A percentile compares a stretch with the other conserved stretches of the same genome.
Evolutionary conservation across 2,113 vertebrate species (phyloP).

Genomic region (Struthidea cinerea): DNA sequence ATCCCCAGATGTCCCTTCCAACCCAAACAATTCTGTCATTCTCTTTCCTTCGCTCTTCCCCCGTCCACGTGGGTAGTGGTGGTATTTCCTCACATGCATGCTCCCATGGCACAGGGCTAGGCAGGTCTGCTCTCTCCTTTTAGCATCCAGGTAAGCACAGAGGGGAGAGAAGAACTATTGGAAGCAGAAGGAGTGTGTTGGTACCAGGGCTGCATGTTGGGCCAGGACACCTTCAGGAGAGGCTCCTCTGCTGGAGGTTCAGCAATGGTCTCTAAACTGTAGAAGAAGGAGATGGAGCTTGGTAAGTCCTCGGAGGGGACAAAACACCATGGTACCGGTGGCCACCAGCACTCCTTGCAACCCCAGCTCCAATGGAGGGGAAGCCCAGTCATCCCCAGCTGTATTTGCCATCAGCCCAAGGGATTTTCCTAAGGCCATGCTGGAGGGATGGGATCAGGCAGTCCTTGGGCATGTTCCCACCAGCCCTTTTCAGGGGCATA

Average conservation of each 20-base stretch:
- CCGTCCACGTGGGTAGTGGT: neutral
- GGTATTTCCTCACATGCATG: neutral
- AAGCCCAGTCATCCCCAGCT: neutral
- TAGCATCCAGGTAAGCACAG: neutral
- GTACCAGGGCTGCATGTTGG: neutral
- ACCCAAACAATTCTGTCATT: neutral
- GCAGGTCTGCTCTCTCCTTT: neutral
- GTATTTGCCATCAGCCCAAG: neutral
- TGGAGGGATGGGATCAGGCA: neutral
- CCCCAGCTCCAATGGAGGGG: neutral
- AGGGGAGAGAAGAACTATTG: neutral
- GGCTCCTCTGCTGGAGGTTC: neutral
- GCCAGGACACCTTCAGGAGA: neutral
- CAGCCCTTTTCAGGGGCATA: neutral
- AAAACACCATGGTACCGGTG: accelerated
- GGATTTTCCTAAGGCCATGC: neutral
- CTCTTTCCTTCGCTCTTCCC: neutral
- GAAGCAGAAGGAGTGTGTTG: neutral
- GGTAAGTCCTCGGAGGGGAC: neutral
- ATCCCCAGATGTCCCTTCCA: neutral
- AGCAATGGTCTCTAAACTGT: neutral
- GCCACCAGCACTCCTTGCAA: neutral
- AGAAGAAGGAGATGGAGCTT: neutral
- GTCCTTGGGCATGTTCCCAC: neutral
- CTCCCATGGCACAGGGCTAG: neutral